Evolutionary conservation across 2,113 vertebrate genomes (phyloP).

Genomic region (Indicator maculatus): DNA sequence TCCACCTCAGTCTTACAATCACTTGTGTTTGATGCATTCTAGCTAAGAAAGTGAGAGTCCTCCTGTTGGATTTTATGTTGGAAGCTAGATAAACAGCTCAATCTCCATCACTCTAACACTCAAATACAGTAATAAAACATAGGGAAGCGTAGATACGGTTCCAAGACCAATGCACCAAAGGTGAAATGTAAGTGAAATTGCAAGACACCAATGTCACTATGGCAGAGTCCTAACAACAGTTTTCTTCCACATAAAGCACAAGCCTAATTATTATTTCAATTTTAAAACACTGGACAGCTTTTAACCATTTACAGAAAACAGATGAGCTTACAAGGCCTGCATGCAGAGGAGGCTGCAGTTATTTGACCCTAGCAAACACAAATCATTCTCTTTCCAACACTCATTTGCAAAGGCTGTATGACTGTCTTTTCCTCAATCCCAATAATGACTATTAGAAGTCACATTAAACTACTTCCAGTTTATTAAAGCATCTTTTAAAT

Average conservation of each 20-base stretch:
- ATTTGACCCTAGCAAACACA: neutral
- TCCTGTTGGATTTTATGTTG: neutral
- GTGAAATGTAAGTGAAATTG: neutral
- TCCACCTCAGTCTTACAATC: neutral
- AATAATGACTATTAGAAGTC: neutral
- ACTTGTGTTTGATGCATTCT: neutral
- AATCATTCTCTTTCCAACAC: neutral
- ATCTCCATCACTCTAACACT: neutral
- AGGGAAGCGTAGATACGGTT: rapidly evolving
- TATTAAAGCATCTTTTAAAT: neutral
- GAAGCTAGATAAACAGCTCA: neutral
- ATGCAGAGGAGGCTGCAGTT: neutral
- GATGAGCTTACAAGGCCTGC: neutral
- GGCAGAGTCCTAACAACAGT: neutral
- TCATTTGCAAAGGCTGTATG: neutral
- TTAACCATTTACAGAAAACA: neutral
- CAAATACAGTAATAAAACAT: neutral
- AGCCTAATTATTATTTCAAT: neutral
- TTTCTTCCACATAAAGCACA: neutral
- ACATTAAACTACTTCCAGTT: neutral
- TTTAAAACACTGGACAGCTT: neutral
- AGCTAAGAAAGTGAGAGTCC: neutral
- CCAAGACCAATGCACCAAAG: neutral
- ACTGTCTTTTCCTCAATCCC: neutral
- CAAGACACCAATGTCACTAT: neutral